A percentile compares a stretch with the other conserved stretches of the same genome.
Conservation (phyloP, 1,140 invertebrate genomes). For the Heliconius himera region DNA sequence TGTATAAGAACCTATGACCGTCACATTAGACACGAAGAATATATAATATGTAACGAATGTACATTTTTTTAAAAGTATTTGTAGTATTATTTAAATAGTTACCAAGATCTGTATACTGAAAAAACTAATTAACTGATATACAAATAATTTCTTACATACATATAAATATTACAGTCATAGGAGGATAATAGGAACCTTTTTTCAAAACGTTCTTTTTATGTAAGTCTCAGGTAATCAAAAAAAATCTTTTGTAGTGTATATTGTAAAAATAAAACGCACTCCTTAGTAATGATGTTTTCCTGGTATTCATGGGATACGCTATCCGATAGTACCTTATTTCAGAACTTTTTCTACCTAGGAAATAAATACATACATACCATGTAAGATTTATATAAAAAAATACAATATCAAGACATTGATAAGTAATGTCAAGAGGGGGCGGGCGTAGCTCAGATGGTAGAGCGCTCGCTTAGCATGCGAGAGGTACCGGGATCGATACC, state of each 20-base stretch:
- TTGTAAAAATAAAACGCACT: neutral
- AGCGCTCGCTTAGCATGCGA: slow-evolving; percentile 55
- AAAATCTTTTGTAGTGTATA: neutral
- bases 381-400: too few species aligned
- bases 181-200: neutral
- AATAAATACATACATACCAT: too few species aligned
- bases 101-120: neutral
- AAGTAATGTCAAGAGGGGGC: slow-evolving; percentile 35
- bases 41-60: too few species aligned
- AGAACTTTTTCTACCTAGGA: neutral
- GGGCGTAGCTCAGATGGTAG: slow-evolving; percentile 54
- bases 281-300: slow-evolving; percentile 3
- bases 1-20: too few species aligned
- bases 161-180: neutral
- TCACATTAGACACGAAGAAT: too few species aligned
- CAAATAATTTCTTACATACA: neutral
- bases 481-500: slow-evolving; percentile 55
- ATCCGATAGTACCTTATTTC: neutral
- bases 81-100: too few species aligned
- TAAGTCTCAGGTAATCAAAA: neutral
- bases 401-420: too few species aligned
- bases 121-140: neutral
- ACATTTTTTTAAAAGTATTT: too few species aligned
- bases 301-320: slow-evolving; percentile 16
- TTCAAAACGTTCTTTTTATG: neutral